These are phyloP conservation scores for Apis laboriosa DNA, from an alignment of 1,140 invertebrate genomes.

Conservation along the genomic window DNA sequence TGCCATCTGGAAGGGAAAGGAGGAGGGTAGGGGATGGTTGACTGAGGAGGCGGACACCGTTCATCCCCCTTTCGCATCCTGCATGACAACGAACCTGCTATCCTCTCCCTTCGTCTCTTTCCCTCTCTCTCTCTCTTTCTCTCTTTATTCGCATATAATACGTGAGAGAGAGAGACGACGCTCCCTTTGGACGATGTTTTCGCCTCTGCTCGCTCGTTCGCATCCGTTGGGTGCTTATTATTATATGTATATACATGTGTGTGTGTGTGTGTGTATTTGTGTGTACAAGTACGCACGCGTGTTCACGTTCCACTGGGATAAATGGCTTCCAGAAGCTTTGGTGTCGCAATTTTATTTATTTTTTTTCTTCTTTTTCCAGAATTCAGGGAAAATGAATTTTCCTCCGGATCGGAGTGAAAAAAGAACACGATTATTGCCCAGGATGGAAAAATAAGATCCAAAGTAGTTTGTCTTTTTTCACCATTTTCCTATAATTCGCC, in stretches of 20 bases:
- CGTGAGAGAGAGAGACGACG: neutral
- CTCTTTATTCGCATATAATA: neutral
- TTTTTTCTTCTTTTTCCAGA: neutral
- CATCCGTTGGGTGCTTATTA: constrained; percentile 27
- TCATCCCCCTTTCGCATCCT: constrained; percentile 69
- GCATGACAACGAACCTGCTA: constrained; percentile 69
- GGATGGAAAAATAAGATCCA: neutral
- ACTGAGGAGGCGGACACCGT: constrained; percentile 60
- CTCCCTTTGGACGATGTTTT: neutral
- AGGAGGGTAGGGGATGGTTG: constrained; percentile 41
- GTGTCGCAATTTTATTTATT: neutral
- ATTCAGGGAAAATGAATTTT: neutral
- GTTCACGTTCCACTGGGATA: neutral
- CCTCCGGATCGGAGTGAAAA: neutral
- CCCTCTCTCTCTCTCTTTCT: constrained; percentile 16
- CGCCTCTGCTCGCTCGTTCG: neutral
- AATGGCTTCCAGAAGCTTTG: neutral
- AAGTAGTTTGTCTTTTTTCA: too few species aligned
- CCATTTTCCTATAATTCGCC: too few species aligned
- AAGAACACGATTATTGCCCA: constrained; percentile 1
- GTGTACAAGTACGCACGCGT: too few species aligned
- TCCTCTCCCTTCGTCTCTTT: constrained; percentile 50
- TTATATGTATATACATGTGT: constrained; percentile 50
- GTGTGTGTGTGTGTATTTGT: neutral
- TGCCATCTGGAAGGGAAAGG: constrained; percentile 55